Percentiles rank a stretch among this genome's conserved stretches.
These are phyloP conservation scores for Tiaroga cobitis DNA, from an alignment of 2,797 vertebrate genomes.

Conservation along the genomic window DNA sequence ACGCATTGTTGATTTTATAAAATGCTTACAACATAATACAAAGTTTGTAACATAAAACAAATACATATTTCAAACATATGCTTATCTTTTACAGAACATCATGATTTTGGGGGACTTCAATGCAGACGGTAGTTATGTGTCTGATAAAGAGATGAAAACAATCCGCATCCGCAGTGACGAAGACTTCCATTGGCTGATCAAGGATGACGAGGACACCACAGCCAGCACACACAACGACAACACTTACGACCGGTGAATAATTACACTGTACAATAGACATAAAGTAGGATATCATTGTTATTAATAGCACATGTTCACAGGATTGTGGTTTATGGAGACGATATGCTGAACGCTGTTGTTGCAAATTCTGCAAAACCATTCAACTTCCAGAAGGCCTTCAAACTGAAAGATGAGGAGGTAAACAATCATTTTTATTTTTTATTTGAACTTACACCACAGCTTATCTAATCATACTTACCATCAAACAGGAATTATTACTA, in stretches of 20 bases:
- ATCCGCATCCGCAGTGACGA: slow-evolving; percentile 75
- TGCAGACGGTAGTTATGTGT: slow-evolving; percentile 77
- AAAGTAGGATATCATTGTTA: neutral
- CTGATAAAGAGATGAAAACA: slow-evolving; percentile 69
- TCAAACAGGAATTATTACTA: neutral
- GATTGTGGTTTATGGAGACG: slow-evolving; percentile 78
- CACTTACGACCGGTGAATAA: slow-evolving; percentile 78
- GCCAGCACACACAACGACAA: slow-evolving; percentile 70
- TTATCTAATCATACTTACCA: no score
- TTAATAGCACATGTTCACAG: slow-evolving; percentile 54
- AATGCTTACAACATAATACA: neutral
- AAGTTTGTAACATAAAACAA: neutral
- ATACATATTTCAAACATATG: neutral
- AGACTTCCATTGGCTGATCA: slow-evolving; percentile 81
- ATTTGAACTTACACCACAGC: neutral
- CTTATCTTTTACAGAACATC: slow-evolving; percentile 70
- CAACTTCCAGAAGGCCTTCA: slow-evolving; percentile 73
- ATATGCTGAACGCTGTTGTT: slow-evolving; percentile 70
- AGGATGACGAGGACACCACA: slow-evolving; percentile 80
- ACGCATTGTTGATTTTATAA: neutral
- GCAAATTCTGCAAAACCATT: slow-evolving; percentile 77
- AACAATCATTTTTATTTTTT: neutral
- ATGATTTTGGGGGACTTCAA: slow-evolving; percentile 85
- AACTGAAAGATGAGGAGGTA: slow-evolving; percentile 68
- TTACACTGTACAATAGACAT: neutral